phyloP scores from a whole-genome alignment of 2,888 invertebrate genomes.

The Catonia carolina region DNA sequence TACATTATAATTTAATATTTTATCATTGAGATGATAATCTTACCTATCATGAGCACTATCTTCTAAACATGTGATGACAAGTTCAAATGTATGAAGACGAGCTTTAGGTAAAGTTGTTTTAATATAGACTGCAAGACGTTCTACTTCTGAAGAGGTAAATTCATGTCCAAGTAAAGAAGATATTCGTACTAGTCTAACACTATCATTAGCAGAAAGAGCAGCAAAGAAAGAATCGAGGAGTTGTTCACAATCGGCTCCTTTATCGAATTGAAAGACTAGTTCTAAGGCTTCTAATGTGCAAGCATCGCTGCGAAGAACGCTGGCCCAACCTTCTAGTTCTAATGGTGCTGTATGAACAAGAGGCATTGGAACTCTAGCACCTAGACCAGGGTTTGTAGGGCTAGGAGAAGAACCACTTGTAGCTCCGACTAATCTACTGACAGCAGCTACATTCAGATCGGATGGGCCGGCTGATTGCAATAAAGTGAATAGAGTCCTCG shows the following conservation, averaged over 20 bases:
- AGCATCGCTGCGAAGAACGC: slow-evolving; percentile 45
- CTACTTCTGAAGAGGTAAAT: slow-evolving; percentile 47
- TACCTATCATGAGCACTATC: slow-evolving; percentile 47
- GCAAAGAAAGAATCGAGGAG: slow-evolving; percentile 48
- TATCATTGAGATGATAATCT: too few species aligned
- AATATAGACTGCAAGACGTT: slow-evolving; percentile 45
- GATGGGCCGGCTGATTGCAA: slow-evolving; percentile 49
- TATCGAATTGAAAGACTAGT: slow-evolving; percentile 47
- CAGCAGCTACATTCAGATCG: slow-evolving; percentile 48
- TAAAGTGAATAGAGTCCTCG: slow-evolving; percentile 48
- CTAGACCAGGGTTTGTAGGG: slow-evolving; percentile 24
- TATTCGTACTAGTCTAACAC: slow-evolving; percentile 47
- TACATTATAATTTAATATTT: too few species aligned
- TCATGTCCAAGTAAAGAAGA: slow-evolving; percentile 49
- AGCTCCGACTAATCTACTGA: slow-evolving; percentile 47
- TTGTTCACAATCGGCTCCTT: slow-evolving; percentile 40
- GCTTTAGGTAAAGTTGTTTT: slow-evolving; percentile 46
- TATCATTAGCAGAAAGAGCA: slow-evolving; percentile 47
- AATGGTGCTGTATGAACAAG: slow-evolving; percentile 43
- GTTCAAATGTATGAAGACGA: slow-evolving; percentile 47
- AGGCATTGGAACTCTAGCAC: slow-evolving; percentile 20
- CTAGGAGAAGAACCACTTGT: slow-evolving; percentile 38
- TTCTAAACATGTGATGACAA: slow-evolving; percentile 49
- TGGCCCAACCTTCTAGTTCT: slow-evolving; percentile 49
- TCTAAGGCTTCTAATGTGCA: slow-evolving; percentile 48